Evolutionary conservation across 2,113 vertebrate species (phyloP).

Genomic region (Gnathonemus echidnorhynchus): DNA sequence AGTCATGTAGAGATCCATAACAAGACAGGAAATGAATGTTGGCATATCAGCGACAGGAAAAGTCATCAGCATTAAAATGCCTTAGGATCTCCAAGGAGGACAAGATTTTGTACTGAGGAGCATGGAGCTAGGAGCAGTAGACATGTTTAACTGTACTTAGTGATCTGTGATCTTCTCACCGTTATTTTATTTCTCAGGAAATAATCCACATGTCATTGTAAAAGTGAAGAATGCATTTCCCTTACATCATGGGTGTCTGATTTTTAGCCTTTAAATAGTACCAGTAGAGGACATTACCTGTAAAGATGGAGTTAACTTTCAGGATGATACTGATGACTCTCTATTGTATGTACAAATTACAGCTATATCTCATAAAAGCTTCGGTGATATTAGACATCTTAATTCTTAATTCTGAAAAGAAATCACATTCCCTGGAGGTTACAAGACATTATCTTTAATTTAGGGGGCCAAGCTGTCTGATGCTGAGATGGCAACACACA

Average conservation of each 20-base stretch:
- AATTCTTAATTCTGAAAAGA: background rate
- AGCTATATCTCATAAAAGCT: background rate
- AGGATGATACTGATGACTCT: background rate
- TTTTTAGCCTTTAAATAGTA: background rate
- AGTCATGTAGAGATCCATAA: background rate
- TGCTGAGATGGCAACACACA: background rate
- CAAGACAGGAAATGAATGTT: background rate
- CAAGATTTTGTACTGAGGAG: background rate
- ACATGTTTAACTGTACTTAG: background rate
- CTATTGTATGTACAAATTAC: background rate
- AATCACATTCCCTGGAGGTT: background rate
- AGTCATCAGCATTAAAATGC: background rate
- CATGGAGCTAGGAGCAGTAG: background rate
- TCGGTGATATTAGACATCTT: background rate
- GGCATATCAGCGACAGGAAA: background rate
- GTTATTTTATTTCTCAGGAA: background rate
- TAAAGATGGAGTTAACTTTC: background rate
- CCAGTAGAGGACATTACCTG: background rate
- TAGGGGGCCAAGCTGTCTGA: background rate
- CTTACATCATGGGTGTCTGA: background rate
- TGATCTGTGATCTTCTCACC: background rate
- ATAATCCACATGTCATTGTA: background rate
- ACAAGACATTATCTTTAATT: background rate
- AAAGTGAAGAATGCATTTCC: background rate
- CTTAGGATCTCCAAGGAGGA: background rate